Conservation (phyloP, 1,140 invertebrate genomes). For the Lineus longissimus region DNA sequence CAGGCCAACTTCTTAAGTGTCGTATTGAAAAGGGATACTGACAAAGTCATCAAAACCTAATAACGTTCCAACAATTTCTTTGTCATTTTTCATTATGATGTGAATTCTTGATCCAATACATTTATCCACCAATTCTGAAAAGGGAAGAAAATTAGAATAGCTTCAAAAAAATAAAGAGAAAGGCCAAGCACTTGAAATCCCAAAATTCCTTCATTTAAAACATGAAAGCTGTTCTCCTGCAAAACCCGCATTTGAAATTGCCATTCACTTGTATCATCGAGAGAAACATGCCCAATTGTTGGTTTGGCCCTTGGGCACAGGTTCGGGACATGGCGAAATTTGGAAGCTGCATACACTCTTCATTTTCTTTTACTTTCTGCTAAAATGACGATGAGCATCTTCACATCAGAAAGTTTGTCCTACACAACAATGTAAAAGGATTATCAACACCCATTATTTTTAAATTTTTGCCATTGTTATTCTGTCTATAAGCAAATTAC, state of each 20-base stretch:
- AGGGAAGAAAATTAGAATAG: slow-evolving; percentile 16
- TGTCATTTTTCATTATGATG: slow-evolving; percentile 99
- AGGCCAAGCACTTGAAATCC: background rate
- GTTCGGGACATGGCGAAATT: no score
- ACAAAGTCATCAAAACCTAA: slow-evolving; percentile 99
- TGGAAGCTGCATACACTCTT: no score
- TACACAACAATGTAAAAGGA: background rate
- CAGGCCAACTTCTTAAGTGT: no score
- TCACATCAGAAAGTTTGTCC: no score
- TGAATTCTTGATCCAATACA: slow-evolving; percentile 99
- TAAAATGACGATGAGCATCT: no score
- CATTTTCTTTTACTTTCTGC: no score
- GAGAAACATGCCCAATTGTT: no score
- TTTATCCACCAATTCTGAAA: slow-evolving; percentile 95
- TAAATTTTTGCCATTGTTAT: background rate
- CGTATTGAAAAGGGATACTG: slow-evolving; percentile 56
- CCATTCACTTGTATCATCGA: no score
- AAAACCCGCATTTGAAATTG: no score
- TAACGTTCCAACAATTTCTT: slow-evolving; percentile 97
- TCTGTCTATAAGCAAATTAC: slow-evolving; percentile 19
- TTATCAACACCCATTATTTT: background rate
- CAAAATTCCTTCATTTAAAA: background rate
- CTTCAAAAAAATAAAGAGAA: background rate
- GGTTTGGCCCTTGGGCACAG: no score
- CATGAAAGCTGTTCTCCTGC: no score